These are phyloP conservation scores for Sebastolobus altivelis DNA, from an alignment of 2,797 vertebrate genomes.

Conservation along the genomic window DNA sequence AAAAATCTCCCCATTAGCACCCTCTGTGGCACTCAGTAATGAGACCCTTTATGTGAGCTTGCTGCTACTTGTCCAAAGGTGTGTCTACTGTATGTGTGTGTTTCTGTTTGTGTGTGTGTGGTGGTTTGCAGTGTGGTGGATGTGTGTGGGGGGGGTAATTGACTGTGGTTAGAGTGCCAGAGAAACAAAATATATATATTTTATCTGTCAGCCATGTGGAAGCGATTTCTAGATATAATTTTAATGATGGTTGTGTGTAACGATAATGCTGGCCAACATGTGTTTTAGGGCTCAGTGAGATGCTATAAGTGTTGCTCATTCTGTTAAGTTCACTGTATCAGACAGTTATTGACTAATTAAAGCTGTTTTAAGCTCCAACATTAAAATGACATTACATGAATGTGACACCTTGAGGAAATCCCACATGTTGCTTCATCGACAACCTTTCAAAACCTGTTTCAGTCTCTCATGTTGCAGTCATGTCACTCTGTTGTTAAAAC, in stretches of 20 bases:
- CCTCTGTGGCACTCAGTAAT: conserved; percentile 57
- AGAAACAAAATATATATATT: conserved; percentile 42
- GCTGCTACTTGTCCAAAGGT: conserved; percentile 71
- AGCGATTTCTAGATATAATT: conserved; percentile 49
- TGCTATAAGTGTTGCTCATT: conserved; percentile 53
- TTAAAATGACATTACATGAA: conserved; percentile 36
- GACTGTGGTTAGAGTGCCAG: conserved; percentile 32
- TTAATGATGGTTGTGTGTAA: conserved; percentile 33
- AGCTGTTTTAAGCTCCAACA: conserved; percentile 41
- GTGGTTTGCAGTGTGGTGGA: conserved; percentile 15
- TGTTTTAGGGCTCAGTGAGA: conserved; percentile 40
- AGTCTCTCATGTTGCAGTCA: conserved; percentile 39
- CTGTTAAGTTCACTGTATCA: conserved; percentile 31
- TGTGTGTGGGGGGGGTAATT: conserved; percentile 32
- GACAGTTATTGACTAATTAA: conserved; percentile 39
- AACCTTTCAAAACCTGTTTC: conserved; percentile 33
- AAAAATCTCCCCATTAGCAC: conserved; percentile 65
- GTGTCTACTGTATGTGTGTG: conserved; percentile 57
- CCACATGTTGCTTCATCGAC: conserved; percentile 31
- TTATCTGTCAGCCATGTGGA: conserved; percentile 53
- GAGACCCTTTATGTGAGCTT: conserved; percentile 61
- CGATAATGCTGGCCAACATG: conserved; percentile 34
- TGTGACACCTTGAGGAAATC: conserved; percentile 33
- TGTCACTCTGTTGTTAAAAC: conserved; percentile 54
- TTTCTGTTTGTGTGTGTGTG: conserved; percentile 42